Evolutionary conservation across 2,113 vertebrate species (phyloP), one percentile per base, ranked within the genome.

Genomic region (Ceyx melanurus): DNA sequence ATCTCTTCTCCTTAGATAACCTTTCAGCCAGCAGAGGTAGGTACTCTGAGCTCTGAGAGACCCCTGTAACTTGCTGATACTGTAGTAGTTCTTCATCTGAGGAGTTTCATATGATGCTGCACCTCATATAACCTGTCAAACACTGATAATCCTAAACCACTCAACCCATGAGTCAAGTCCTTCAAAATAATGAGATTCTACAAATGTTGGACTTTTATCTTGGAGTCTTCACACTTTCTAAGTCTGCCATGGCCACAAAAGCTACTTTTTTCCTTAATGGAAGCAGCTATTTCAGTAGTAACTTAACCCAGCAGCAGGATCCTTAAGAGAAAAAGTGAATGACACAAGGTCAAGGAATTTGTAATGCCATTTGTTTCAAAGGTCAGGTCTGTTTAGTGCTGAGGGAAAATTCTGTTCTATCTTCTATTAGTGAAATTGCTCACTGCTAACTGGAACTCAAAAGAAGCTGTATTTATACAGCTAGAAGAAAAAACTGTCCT

Each of bases 291-390:
- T 77, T 43, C 46, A 76, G 81, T n/a, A 85, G 40, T 28, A 75
- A 93, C 22, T 61, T 60, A 81, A 5, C 20, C 50, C 48, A 77
- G 82, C 31, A 88, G 58, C 67, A 82, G 75, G 46, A 79, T 70
- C 67, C 58, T 46, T 84, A 76, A 53, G 14, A 73, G 67, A 77
- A 93, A 85, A 4, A 76, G 37, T 43, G 90, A 88, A 43, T 57
- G 70, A 93, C 57, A 83, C 48, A 77, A 93, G 65, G 89, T 84
- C 89, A 88, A 80, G 82, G 75, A 87, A 88, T 88, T 77, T 18
- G 8, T 79, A 85, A 89, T 85, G 51, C 72, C 60, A 35, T 82
- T 95, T 85, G 51, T 91, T 91, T 91, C 84, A 93, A 94, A 94
- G 72, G 91, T 94, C 91, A 85, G 46, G 16, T 92, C 48, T 82